A percentile compares a stretch with the other conserved stretches of the same genome.
phyloP scores from a whole-genome alignment of 1,140 invertebrate genomes.

The Pantala flavescens region DNA sequence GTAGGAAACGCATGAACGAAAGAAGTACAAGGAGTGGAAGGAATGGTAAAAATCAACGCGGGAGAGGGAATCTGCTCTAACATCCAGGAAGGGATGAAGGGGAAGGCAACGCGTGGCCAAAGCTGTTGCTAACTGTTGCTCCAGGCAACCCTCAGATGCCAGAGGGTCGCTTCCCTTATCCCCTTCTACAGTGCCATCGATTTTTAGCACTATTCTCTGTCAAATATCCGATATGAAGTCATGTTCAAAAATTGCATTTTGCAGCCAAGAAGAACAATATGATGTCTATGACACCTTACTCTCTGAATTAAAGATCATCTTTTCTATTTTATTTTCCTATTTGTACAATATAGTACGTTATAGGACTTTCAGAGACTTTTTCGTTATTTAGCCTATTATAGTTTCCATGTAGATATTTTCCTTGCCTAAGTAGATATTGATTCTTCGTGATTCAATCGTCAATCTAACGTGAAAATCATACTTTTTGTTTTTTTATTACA shows the following conservation, averaged over 20 bases:
- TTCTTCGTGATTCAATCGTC: background rate
- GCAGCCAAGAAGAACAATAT: too few relatives aligned
- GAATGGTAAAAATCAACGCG: background rate
- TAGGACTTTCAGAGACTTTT: too few relatives aligned
- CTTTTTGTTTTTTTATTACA: background rate
- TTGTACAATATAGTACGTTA: too few relatives aligned
- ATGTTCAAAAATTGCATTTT: too few relatives aligned
- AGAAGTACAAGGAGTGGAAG: background rate
- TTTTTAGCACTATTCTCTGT: background rate
- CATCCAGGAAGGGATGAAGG: background rate
- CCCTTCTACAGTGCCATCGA: background rate
- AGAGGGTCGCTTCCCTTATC: background rate
- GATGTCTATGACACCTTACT: too few relatives aligned
- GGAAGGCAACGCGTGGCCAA: background rate
- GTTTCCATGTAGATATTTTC: too few relatives aligned
- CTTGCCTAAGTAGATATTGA: too few relatives aligned
- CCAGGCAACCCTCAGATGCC: background rate
- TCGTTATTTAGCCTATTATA: too few relatives aligned
- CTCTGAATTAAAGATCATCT: too few relatives aligned
- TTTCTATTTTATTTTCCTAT: too few relatives aligned
- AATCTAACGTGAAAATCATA: background rate
- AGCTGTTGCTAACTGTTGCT: conserved; percentile 8
- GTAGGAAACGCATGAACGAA: background rate
- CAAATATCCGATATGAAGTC: background rate
- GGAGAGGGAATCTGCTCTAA: background rate